Conservation (phyloP, 2,888 invertebrate genomes). For the Heliconius sara region DNA sequence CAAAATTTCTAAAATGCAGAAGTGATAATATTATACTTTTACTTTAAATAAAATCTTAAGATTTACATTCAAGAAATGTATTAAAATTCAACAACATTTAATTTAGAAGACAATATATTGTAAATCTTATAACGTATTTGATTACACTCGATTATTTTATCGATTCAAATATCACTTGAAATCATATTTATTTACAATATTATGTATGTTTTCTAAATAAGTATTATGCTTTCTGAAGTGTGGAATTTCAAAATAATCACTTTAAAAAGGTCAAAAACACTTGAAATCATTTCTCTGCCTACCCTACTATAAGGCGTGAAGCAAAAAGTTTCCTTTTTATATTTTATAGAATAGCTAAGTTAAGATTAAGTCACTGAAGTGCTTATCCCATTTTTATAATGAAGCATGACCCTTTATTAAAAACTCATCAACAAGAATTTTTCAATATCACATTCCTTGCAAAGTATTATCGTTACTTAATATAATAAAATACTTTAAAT, state of each 20-base stretch:
- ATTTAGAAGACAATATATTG: too few species aligned
- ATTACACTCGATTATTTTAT: background rate
- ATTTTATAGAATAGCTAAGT: background rate
- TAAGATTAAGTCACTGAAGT: conserved; percentile 13
- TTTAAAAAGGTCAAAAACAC: background rate
- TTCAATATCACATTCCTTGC: conserved; percentile 20
- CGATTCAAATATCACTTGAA: background rate
- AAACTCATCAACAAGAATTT: background rate
- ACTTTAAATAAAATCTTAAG: background rate
- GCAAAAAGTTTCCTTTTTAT: too few species aligned
- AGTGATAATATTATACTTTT: conserved; percentile 1
- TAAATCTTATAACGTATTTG: too few species aligned
- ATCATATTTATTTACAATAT: background rate
- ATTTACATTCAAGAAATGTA: background rate
- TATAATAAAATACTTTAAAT: conserved; percentile 4
- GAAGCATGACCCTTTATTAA: conserved; percentile 43
- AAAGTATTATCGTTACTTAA: conserved; percentile 22
- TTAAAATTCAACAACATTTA: too few species aligned
- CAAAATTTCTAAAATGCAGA: background rate
- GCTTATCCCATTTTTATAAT: conserved; percentile 54
- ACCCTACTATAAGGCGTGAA: too few species aligned
- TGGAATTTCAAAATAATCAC: too few species aligned
- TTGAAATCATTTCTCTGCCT: background rate
- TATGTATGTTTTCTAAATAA: too few species aligned
- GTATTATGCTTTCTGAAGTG: too few species aligned